Base-by-base conservation (phyloP, 1,140 invertebrate species). In the Nasonia longicornis region DNA sequence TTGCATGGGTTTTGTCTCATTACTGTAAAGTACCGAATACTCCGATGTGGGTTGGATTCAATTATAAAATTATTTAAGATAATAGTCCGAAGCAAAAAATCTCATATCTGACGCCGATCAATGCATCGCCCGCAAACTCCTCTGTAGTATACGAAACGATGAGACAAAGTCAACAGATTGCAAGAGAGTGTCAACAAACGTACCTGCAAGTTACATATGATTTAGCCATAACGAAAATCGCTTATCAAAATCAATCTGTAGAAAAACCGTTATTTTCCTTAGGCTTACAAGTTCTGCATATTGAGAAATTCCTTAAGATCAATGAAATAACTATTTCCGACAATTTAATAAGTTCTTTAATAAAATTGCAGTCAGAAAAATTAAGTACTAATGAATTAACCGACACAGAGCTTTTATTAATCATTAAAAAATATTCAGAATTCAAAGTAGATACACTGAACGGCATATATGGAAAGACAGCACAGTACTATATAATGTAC, bases 201-300 rank as follows among this genome's bases (percentile, higher is more conserved):
- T 80, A 45, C 16, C 87, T 86, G n/a, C 71, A 86, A 83, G 88
- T 89, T 3, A 87, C 86, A 11, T 89, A 89, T 83, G 88, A 89
- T 84, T 81, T 91, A 45, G 86, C 84, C 42, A 89, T 89, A 63
- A 89, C 88, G 26, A 90, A 89, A 86, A 79, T 86, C n/a, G 90
- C 87, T 42, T 77, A 88, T 11, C 84, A 87, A 86, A 88, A 90
- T 70, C 88, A 90, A 84, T 76, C 48, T 22, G 82, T 67, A 12
- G 87, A 90, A 85, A 81, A 82, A 35, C 82, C 76, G 2, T 14
- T 83, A 1, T 1, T 83, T 11, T 20, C 76, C 10, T 42, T 90
- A 45, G 89, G 80, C 14, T 82, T 92, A 26, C 82, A 89, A 87
- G 88, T 89, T 45, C 71, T 91, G 66, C 88, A 90, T 86, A 72